Conservation (phyloP, 2,888 invertebrate genomes). For the Brachylomia viminalis region DNA sequence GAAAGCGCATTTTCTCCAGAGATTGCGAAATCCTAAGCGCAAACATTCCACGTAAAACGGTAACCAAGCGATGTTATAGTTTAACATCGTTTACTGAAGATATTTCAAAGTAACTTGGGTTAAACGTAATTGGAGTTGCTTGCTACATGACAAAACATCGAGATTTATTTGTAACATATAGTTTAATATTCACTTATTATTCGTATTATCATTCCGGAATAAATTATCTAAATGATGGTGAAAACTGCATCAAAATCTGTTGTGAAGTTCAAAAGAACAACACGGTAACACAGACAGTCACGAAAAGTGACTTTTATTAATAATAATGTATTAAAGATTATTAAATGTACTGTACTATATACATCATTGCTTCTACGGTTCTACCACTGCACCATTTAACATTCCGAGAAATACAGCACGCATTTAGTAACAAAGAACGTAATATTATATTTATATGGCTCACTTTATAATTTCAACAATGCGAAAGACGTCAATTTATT, state of each 20-base stretch:
- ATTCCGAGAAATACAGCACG: neutral
- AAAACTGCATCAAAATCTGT: no score
- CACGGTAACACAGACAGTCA: no score
- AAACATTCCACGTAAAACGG: neutral
- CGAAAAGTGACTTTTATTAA: no score
- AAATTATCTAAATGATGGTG: no score
- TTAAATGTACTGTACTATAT: no score
- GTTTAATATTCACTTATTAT: no score
- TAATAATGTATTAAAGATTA: no score
- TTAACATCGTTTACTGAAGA: neutral
- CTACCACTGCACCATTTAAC: no score
- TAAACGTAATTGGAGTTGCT: neutral
- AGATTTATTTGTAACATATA: no score
- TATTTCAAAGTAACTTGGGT: neutral
- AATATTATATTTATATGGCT: constrained; percentile 23
- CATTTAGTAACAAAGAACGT: constrained; percentile 18
- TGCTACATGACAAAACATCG: no score
- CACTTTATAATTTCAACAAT: constrained; percentile 35
- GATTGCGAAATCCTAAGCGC: neutral
- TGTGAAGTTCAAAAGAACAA: no score
- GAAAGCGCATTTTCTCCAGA: neutral
- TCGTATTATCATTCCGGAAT: no score
- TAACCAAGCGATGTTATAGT: neutral
- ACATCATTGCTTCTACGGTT: neutral
- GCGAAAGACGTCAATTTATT: constrained; percentile 37